Percentiles rank a stretch among this genome's conserved stretches.
Conservation (phyloP, 2,888 invertebrate genomes). For the Spisula subtruncata region DNA sequence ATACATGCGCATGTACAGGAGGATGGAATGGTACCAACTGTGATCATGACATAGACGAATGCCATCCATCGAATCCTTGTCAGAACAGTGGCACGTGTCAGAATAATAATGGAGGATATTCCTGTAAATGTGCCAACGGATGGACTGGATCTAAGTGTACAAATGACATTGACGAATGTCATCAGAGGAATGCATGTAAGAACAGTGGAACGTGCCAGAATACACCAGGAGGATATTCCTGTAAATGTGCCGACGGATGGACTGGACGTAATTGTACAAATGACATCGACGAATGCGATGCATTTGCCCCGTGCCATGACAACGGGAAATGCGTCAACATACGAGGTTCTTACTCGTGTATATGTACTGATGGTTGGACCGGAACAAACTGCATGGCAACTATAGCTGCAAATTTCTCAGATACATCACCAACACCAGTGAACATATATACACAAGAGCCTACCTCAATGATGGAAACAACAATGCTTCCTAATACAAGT, state of each 20-base stretch:
- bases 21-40: background rate
- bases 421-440: background rate
- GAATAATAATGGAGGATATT: background rate
- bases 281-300: slow-evolving; percentile 52
- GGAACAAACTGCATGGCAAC: slow-evolving; percentile 66
- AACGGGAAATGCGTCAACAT: slow-evolving; percentile 46
- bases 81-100: background rate
- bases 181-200: background rate
- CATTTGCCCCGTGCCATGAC: background rate
- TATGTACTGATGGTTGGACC: slow-evolving; percentile 62
- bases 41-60: slow-evolving; percentile 5
- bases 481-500: background rate
- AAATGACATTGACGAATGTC: background rate
- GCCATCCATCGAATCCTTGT: background rate
- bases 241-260: slow-evolving; percentile 44
- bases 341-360: slow-evolving; percentile 48
- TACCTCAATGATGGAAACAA: background rate
- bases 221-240: slow-evolving; percentile 12
- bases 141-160: background rate
- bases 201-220: background rate
- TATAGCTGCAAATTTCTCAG: background rate
- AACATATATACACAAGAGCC: background rate
- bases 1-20: slow-evolving; percentile 6
- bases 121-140: background rate
- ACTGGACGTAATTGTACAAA: slow-evolving; percentile 55